Evolutionary conservation across 2,888 invertebrate genomes (phyloP), one percentile per base, ranked within the genome.

Genomic region (Aphrophora alni): DNA sequence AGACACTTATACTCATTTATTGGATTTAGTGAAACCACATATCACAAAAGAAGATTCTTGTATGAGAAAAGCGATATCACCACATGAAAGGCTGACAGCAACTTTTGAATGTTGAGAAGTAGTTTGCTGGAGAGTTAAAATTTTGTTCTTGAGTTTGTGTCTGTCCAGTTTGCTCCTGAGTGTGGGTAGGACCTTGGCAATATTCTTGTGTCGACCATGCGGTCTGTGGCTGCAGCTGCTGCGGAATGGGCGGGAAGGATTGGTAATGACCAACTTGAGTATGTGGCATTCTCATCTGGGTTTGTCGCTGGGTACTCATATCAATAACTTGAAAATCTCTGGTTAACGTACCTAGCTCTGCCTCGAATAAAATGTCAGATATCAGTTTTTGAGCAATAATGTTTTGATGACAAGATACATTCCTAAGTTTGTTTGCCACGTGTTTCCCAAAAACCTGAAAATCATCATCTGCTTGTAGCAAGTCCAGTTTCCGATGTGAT

Each of bases 41-140:
- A n/a, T n/a, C n/a, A n/a, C n/a, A n/a, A n/a, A n/a, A n/a, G n/a
- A n/a, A n/a, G n/a, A n/a, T n/a, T n/a, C n/a, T n/a, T n/a, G n/a
- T n/a, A n/a, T n/a, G n/a, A n/a, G n/a, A n/a, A n/a, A n/a, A n/a
- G n/a, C n/a, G n/a, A n/a, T n/a, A n/a, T n/a, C n/a, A n/a, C n/a
- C n/a, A n/a, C n/a, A n/a, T n/a, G n/a, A n/a, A n/a, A n/a, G n/a
- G n/a, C n/a, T n/a, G n/a, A n/a, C n/a, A n/a, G n/a, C n/a, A n/a
- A n/a, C n/a, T n/a, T 83, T 82, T 82, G 82, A 83, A 83, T 83
- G 80, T 38, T 83, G 83, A 80, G 75, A 83, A 82, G 82, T 78
- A 83, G 83, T 72, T 82, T 82, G 70, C 83, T n/a, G n/a, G n/a
- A n/a, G n/a, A n/a, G n/a, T n/a, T n/a, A n/a, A n/a, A n/a, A n/a